Conservation (phyloP, 2,888 invertebrate genomes). For the Chironomus tentans region DNA sequence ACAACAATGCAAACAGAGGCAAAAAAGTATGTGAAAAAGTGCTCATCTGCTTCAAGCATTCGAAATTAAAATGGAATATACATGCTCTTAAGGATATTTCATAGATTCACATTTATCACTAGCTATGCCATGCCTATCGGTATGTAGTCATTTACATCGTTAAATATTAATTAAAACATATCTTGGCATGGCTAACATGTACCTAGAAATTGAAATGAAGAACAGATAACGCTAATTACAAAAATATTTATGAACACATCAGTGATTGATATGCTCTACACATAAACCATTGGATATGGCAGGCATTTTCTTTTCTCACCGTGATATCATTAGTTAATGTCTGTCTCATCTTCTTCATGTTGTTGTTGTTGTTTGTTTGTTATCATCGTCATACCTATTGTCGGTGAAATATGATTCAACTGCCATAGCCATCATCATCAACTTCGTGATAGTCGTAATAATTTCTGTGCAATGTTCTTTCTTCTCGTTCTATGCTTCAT, state of each 20-base stretch:
- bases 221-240: constrained; percentile 4
- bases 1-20: too few relatives aligned
- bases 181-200: not conserved
- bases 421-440: not conserved
- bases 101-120: not conserved
- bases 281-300: not conserved
- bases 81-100: not conserved
- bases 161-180: constrained; percentile 3
- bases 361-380: not conserved
- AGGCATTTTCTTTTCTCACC: not conserved
- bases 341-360: not conserved
- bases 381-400: not conserved
- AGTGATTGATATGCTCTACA: not conserved
- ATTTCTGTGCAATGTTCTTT: not conserved
- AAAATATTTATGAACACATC: constrained; percentile 6
- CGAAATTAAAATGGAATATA: not conserved
- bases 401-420: not conserved
- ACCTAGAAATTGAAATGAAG: not conserved
- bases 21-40: not conserved
- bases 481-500: not conserved
- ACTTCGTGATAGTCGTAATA: not conserved
- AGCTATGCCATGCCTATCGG: not conserved
- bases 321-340: not conserved
- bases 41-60: not conserved
- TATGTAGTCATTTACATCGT: constrained; percentile 1